Percentiles rank a stretch among this genome's conserved stretches.
Evolutionary conservation across 2,888 invertebrate species (phyloP).

Genomic region (Bembecia ichneumoniformis): DNA sequence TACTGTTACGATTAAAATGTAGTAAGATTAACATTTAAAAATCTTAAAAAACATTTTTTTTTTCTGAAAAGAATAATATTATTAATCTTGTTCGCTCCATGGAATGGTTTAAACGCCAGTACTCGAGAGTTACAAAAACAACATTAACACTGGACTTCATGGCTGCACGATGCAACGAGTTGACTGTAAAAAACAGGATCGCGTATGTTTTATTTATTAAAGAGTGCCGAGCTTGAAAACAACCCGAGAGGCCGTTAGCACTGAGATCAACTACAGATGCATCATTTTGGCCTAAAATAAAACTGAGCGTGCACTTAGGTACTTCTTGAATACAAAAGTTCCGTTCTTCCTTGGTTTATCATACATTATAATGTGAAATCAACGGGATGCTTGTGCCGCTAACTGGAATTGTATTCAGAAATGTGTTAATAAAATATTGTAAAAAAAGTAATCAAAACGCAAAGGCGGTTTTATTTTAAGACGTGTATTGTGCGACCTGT

Average conservation of each 20-base stretch:
- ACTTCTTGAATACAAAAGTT: slow-evolving; percentile 2
- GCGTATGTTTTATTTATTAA: slow-evolving; percentile 18
- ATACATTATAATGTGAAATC: too few species aligned
- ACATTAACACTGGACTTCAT: slow-evolving; percentile 3
- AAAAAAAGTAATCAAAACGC: too few species aligned
- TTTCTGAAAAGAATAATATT: neutral
- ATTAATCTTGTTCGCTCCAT: neutral
- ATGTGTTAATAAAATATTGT: too few species aligned
- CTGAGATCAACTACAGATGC: slow-evolving; percentile 11
- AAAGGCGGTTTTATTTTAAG: too few species aligned
- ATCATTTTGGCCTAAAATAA: slow-evolving; percentile 12
- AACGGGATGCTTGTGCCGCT: too few species aligned
- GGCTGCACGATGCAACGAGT: neutral
- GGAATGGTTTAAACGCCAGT: neutral
- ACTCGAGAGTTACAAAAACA: slow-evolving; percentile 1
- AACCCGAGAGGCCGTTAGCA: slow-evolving; percentile 16
- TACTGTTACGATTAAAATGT: too few species aligned
- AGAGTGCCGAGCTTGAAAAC: slow-evolving; percentile 15
- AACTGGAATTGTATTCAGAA: too few species aligned
- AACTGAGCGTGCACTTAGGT: slow-evolving; percentile 2
- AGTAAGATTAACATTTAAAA: too few species aligned
- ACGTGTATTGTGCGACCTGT: too few species aligned
- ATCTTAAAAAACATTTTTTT: too few species aligned
- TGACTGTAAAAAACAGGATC: slow-evolving; percentile 14
- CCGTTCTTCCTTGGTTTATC: neutral